Conservation (phyloP, 1,140 invertebrate species). For the Lordiphosa mommai region DNA sequence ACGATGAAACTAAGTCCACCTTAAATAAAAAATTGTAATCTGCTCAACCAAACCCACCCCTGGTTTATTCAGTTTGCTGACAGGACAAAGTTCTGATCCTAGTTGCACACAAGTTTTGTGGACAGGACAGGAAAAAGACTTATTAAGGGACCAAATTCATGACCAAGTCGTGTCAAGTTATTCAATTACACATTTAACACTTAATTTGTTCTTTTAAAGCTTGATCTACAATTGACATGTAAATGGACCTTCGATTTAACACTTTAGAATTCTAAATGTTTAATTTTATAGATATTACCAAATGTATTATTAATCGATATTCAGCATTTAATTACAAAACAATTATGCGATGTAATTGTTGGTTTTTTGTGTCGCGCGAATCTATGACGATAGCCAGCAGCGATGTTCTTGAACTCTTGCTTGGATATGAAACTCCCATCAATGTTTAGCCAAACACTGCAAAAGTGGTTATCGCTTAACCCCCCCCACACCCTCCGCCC, state of each 20-base stretch:
- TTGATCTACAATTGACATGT: no score
- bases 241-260: neutral
- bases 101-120: no score
- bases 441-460: conserved; percentile 37
- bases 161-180: no score
- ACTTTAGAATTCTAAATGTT: neutral
- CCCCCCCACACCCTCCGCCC: conserved; percentile 7
- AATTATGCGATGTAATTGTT: conserved; percentile 3
- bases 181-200: no score
- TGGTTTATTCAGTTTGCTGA: no score
- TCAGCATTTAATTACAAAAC: conserved; percentile 39
- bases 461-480: conserved; percentile 30
- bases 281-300: neutral
- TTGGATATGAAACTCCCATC: conserved; percentile 40
- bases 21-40: no score
- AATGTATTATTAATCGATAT: conserved; percentile 34
- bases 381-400: conserved; percentile 66
- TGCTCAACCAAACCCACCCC: no score
- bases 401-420: conserved; percentile 52
- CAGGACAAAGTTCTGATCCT: no score
- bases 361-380: conserved; percentile 21
- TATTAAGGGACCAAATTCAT: no score
- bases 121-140: no score
- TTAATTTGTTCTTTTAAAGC: no score
- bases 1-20: no score